Percentiles rank a stretch among this genome's conserved stretches.
phyloP scores from a whole-genome alignment of 2,113 vertebrate species.

The Paedocypris sp. region DNA sequence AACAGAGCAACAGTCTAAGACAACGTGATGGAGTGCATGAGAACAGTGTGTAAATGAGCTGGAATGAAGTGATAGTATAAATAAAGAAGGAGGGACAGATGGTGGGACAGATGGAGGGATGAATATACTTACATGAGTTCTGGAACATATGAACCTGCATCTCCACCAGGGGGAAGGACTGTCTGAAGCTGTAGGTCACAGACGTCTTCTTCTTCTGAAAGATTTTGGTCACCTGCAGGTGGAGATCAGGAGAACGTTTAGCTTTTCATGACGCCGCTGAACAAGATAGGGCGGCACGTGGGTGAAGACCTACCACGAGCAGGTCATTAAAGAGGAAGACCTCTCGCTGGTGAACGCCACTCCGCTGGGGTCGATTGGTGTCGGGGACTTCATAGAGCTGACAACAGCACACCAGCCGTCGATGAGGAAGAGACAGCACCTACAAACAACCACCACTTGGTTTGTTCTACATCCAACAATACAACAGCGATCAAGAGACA shows the following conservation, averaged over 20 bases:
- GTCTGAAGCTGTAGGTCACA: slow-evolving; percentile 95
- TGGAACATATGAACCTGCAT: slow-evolving; percentile 98
- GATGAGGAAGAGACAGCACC: slow-evolving; percentile 88
- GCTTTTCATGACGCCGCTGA: too few species aligned
- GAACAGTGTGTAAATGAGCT: slow-evolving; percentile 5
- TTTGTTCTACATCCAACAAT: neutral
- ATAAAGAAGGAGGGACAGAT: slow-evolving; percentile 39
- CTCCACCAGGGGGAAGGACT: slow-evolving; percentile 90
- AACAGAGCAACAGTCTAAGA: neutral
- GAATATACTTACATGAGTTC: slow-evolving; percentile 81
- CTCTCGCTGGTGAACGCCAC: slow-evolving; percentile 87
- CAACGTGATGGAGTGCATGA: neutral
- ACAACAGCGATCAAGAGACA: neutral
- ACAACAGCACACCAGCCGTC: slow-evolving; percentile 90
- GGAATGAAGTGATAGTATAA: slow-evolving; percentile 19
- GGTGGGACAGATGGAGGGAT: slow-evolving; percentile 37
- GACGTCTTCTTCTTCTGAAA: slow-evolving; percentile 99
- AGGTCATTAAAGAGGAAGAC: slow-evolving; percentile 97
- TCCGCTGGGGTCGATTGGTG: slow-evolving; percentile 84
- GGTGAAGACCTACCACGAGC: slow-evolving; percentile 73
- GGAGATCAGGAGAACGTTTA: neutral
- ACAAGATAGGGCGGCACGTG: too few species aligned
- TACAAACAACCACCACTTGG: slow-evolving; percentile 35
- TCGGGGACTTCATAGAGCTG: slow-evolving; percentile 94
- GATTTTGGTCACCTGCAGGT: slow-evolving; percentile 85